Conservation (phyloP, 2,113 vertebrate genomes). For the Lepisosteus osseus region DNA sequence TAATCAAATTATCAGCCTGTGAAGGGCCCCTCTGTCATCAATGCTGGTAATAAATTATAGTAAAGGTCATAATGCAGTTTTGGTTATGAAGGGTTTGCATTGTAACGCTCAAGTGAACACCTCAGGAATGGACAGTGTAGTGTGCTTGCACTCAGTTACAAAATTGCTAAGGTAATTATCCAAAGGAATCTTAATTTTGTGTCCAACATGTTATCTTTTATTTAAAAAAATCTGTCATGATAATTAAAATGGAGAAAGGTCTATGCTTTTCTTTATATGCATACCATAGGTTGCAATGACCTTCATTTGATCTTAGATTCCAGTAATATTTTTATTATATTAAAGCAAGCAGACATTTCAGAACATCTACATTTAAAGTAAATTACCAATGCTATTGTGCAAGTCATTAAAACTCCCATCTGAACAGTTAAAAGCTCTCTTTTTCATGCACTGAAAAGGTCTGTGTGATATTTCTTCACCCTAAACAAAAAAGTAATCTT, state of each 20-base stretch:
- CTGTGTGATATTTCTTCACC: too few relatives aligned
- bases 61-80: slow-evolving; percentile 63
- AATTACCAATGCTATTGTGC: too few relatives aligned
- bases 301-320: background rate
- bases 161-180: background rate
- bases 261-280: background rate
- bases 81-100: slow-evolving; percentile 47
- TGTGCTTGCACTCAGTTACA: background rate
- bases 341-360: too few relatives aligned
- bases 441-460: too few relatives aligned
- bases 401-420: too few relatives aligned
- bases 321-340: too few relatives aligned
- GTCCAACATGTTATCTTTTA: too few relatives aligned
- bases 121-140: slow-evolving; percentile 27
- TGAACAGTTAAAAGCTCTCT: too few relatives aligned
- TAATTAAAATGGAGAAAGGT: background rate
- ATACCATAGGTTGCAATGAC: background rate
- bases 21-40: slow-evolving; percentile 65
- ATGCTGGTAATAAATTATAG: slow-evolving; percentile 57
- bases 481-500: too few relatives aligned
- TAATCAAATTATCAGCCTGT: slow-evolving; percentile 74
- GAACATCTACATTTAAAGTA: too few relatives aligned
- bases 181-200: background rate
- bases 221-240: background rate
- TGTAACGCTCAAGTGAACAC: slow-evolving; percentile 53